Evolutionary conservation across 2,888 invertebrate genomes (phyloP), one percentile per base, ranked within the genome.

Genomic region (Agrochola litura): DNA sequence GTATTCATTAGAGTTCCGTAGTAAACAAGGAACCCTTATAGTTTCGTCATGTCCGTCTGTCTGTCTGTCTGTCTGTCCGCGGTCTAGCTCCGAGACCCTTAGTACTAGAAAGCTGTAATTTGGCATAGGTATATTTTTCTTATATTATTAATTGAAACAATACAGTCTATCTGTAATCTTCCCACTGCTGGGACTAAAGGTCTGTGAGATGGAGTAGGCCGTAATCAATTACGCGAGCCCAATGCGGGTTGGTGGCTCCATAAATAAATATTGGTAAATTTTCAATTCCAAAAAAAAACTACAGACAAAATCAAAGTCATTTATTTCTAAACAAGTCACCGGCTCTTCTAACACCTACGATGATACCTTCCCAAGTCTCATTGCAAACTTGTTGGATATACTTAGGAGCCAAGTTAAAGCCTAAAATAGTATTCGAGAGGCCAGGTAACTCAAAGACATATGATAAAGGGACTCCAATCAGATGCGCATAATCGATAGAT

Each of bases 381-480:
- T 87, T 79, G 49, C 97, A 97, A 0, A 97, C 97, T 43, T 96
- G 95, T 56, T 94, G 85, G 81, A 98, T 98, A 82, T 97, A 95
- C 0, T 89, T 89, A 0, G 97, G 95, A 14, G 97, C 93, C 1
- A 97, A 94, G 89, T 97, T 94, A 91, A 98, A 98, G 6, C 97
- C 97, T 56, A 90, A 54, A 0, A 90, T 82, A 1, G 92, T 93
- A 6, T 89, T 88, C 9, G 92, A 88, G n/a, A 97, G 97, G 73
- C 97, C 97, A 0, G 98, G 98, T 76, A 98, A 90, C 92, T 98
- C 98, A 86, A 97, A 96, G 5, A 98, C 98, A 83, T 97, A 98
- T 0, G 97, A 90, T 16, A 98, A 91, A 0, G 97, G 97, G 56
- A 97, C 97, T 0, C 97, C 97, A 10, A 95, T 93, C 0, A 89